phyloP scores from a whole-genome alignment of 2,888 invertebrate species.

The Ornithoptera alexandrae region DNA sequence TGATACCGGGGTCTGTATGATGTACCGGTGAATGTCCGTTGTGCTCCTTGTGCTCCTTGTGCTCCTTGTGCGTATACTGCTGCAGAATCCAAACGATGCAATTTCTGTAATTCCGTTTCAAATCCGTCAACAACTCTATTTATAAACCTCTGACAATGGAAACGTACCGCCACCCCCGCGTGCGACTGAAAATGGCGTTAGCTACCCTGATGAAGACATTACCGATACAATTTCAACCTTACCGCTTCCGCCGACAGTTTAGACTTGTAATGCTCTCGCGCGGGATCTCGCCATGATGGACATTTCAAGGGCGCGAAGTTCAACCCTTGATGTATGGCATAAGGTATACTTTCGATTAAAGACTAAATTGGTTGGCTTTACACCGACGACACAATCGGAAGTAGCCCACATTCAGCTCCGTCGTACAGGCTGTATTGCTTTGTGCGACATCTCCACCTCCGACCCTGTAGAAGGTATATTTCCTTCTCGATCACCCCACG shows the following conservation, averaged over 20 bases:
- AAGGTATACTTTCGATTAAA: constrained; percentile 8
- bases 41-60: too few species aligned
- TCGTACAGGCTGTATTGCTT: neutral
- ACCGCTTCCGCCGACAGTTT: constrained; percentile 24
- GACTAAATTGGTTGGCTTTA: neutral
- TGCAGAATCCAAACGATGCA: too few species aligned
- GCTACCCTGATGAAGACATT: constrained; percentile 53
- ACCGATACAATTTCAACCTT: constrained; percentile 43
- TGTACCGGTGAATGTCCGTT: too few species aligned
- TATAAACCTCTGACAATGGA: constrained; percentile 49
- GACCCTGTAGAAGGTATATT: constrained; percentile 31
- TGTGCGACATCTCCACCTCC: neutral
- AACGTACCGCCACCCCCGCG: constrained; percentile 48
- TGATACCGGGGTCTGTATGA: too few species aligned
- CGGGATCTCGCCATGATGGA: constrained; percentile 47
- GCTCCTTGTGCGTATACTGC: too few species aligned
- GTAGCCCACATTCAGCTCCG: neutral
- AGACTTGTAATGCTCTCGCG: constrained; percentile 31
- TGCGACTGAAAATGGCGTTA: constrained; percentile 54
- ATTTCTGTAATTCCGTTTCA: too few species aligned
- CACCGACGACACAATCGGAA: neutral
- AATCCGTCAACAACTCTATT: constrained; percentile 33
- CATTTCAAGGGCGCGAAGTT: constrained; percentile 24
- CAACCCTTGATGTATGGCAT: neutral
- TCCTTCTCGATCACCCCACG: constrained; percentile 37